Evolutionary conservation across 2,113 vertebrate genomes (phyloP).

Genomic region (Brachyistius frenatus): DNA sequence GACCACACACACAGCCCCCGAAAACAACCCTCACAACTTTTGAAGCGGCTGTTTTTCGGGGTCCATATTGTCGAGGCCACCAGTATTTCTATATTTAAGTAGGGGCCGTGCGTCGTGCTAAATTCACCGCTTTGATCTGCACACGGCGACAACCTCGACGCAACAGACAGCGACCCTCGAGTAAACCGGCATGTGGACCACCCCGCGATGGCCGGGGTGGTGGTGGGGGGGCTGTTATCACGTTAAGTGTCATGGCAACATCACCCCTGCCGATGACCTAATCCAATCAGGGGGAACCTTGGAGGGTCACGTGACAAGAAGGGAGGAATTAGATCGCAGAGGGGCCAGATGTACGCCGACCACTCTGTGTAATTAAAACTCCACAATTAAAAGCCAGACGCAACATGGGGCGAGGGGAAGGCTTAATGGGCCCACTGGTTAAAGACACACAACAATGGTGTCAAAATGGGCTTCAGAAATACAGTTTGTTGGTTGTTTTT

Average conservation of each 20-base stretch:
- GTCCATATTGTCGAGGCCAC: not conserved
- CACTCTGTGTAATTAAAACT: conserved; percentile 79
- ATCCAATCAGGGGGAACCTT: conserved; percentile 85
- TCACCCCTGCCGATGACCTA: conserved; percentile 87
- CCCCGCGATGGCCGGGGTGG: conserved; percentile 8
- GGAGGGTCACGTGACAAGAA: conserved; percentile 84
- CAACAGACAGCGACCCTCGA: conserved; percentile 20
- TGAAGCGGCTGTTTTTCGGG: not conserved
- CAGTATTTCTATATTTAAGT: not conserved
- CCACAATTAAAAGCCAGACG: conserved; percentile 75
- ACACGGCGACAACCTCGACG: conserved; percentile 12
- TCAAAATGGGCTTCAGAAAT: not conserved
- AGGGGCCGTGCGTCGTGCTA: not conserved
- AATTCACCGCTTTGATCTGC: not conserved
- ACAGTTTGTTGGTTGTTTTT: conserved; percentile 1
- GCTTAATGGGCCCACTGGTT: conserved; percentile 14
- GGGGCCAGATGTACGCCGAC: conserved; percentile 83
- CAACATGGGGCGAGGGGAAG: conserved; percentile 41
- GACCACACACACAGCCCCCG: not conserved
- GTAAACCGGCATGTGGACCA: conserved; percentile 65
- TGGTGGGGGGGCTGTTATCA: conserved; percentile 59
- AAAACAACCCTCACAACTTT: conserved; percentile 14
- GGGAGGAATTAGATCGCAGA: conserved; percentile 80
- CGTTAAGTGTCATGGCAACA: conserved; percentile 85
- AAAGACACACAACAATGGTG: conserved; percentile 1